Conservation (phyloP, 2,113 vertebrate genomes). For the Scatophagus argus region DNA sequence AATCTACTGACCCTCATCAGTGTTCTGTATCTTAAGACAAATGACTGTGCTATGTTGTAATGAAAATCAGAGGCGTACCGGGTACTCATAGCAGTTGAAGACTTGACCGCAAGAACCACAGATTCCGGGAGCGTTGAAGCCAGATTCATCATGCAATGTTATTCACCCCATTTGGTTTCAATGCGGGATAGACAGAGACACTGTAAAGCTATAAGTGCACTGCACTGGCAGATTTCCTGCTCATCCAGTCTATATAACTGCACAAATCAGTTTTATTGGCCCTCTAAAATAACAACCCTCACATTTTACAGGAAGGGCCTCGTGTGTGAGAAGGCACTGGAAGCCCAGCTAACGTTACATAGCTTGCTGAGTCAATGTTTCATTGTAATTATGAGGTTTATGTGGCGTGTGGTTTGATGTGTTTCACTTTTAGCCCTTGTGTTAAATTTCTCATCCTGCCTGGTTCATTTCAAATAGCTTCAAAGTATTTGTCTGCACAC, state of each 20-base stretch:
- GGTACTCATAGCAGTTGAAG: background rate
- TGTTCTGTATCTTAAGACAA: background rate
- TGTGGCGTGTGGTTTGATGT: background rate
- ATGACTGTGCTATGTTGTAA: slow-evolving; percentile 15
- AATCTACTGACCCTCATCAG: background rate
- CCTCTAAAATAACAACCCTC: background rate
- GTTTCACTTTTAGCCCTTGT: background rate
- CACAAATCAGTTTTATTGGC: slow-evolving; percentile 11
- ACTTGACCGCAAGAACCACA: background rate
- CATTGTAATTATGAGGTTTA: background rate
- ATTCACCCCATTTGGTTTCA: slow-evolving; percentile 32
- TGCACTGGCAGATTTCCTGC: slow-evolving; percentile 1
- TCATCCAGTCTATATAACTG: slow-evolving; percentile 30
- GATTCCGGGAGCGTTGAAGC: background rate
- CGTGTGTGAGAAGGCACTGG: background rate
- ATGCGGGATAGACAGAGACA: background rate
- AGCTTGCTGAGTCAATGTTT: background rate
- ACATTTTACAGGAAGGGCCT: slow-evolving; percentile 8
- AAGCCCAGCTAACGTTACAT: slow-evolving; percentile 11
- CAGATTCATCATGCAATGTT: slow-evolving; percentile 5
- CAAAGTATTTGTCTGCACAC: background rate
- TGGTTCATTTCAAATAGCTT: background rate
- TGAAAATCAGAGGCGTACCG: background rate
- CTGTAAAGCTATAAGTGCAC: slow-evolving; percentile 23
- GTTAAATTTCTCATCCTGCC: background rate